phyloP scores from a whole-genome alignment of 2,797 vertebrate species.

The Erpetoichthys calabaricus region DNA sequence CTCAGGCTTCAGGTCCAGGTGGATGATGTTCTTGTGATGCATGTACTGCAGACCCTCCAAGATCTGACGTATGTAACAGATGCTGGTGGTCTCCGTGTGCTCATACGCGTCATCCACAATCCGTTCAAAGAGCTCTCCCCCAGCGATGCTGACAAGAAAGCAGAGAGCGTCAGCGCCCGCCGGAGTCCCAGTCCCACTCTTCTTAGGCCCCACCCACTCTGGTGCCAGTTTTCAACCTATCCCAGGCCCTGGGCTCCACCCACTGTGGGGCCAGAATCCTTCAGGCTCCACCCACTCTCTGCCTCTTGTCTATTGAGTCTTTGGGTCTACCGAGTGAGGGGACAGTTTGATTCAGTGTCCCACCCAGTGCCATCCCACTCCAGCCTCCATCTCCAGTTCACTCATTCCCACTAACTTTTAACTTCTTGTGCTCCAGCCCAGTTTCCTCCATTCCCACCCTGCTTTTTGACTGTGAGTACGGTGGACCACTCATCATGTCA shows the following conservation, averaged over 20 bases:
- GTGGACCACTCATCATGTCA: too few species aligned
- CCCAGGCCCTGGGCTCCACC: too few species aligned
- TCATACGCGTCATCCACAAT: constrained; percentile 68
- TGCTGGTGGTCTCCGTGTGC: constrained; percentile 67
- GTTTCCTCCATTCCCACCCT: too few species aligned
- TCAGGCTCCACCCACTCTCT: too few species aligned
- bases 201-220: not conserved
- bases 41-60: constrained; percentile 62
- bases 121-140: constrained; percentile 73
- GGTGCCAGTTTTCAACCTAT: not conserved
- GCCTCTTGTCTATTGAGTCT: too few species aligned
- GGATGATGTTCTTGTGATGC: constrained; percentile 58
- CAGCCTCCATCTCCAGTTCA: too few species aligned
- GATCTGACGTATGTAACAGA: constrained; percentile 66
- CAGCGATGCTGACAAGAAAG: constrained; percentile 49
- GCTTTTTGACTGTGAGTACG: too few species aligned
- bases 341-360: too few species aligned
- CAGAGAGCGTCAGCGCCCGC: not conserved
- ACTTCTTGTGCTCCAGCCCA: too few species aligned
- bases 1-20: constrained; percentile 78
- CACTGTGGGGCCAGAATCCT: rapidly evolving
- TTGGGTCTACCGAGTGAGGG: too few species aligned
- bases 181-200: not conserved
- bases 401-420: too few species aligned
- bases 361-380: too few species aligned